These are phyloP conservation scores for Peromyscus eremicus DNA, from an alignment of 2,797 vertebrate genomes.

Conservation along the genomic window DNA sequence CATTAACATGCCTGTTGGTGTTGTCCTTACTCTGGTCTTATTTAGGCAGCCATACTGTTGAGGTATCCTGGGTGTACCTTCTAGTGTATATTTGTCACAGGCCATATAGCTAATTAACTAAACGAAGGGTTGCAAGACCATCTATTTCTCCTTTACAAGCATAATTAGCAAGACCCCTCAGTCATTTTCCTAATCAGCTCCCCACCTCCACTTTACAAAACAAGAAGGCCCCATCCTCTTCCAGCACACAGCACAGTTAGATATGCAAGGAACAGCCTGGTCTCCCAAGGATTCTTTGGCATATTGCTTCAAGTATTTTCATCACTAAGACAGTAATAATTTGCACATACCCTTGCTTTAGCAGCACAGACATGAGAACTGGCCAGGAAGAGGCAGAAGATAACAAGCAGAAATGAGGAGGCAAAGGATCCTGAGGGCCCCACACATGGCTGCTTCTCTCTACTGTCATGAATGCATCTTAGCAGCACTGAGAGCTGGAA, in stretches of 20 bases:
- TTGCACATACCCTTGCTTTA: not conserved
- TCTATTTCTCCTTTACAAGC: not conserved
- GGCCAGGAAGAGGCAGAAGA: not conserved
- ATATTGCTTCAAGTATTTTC: not conserved
- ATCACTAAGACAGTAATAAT: not conserved
- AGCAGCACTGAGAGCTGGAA: not conserved
- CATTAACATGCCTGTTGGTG: not conserved
- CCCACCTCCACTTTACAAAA: not conserved
- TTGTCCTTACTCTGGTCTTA: not conserved
- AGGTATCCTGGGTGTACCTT: not conserved
- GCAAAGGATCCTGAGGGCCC: not conserved
- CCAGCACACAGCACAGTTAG: not conserved
- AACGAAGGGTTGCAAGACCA: not conserved
- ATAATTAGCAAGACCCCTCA: not conserved
- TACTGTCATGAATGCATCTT: not conserved
- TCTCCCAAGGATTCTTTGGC: not conserved
- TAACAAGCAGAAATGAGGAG: not conserved
- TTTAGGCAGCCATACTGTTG: not conserved
- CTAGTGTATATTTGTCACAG: not conserved
- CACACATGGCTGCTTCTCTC: not conserved
- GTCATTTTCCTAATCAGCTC: not conserved
- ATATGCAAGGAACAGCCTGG: not conserved
- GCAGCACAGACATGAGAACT: not conserved
- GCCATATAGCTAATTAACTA: not conserved
- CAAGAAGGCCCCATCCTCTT: not conserved